Conservation (phyloP, 2,797 vertebrate genomes). For the Acrossocheilus fasciatus region DNA sequence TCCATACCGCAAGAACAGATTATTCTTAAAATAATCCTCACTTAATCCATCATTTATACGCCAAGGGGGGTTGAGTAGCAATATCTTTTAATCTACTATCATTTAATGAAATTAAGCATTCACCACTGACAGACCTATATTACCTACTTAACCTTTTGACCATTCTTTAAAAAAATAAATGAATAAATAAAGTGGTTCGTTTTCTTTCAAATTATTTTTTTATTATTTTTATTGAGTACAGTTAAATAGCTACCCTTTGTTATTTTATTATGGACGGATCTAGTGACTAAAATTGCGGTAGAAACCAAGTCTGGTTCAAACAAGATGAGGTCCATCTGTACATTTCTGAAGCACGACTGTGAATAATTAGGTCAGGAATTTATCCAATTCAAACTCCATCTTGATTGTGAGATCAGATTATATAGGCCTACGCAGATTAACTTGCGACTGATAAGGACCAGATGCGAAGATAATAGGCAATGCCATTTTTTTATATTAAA, state of each 20-base stretch:
- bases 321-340: slow-evolving; percentile 64
- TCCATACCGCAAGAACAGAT: slow-evolving; percentile 55
- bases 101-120: slow-evolving; percentile 73
- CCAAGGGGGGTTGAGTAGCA: slow-evolving; percentile 71
- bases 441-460: slow-evolving; percentile 60
- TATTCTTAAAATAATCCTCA: slow-evolving; percentile 73
- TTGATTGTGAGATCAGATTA: slow-evolving; percentile 69
- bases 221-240: background rate
- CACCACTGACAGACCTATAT: slow-evolving; percentile 12
- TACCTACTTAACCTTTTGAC: background rate
- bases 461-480: slow-evolving; percentile 68
- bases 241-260: background rate
- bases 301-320: slow-evolving; percentile 39
- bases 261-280: background rate
- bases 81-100: slow-evolving; percentile 78
- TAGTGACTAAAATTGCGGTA: background rate
- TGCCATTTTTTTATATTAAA: slow-evolving; percentile 63
- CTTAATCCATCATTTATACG: slow-evolving; percentile 66
- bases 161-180: background rate
- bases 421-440: slow-evolving; percentile 63
- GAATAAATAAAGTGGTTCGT: background rate
- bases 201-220: background rate
- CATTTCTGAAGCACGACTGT: slow-evolving; percentile 59
- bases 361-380: slow-evolving; percentile 76
- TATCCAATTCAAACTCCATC: slow-evolving; percentile 65